phyloP scores from a whole-genome alignment of 1,140 invertebrate genomes.

The Cydia pomonella region DNA sequence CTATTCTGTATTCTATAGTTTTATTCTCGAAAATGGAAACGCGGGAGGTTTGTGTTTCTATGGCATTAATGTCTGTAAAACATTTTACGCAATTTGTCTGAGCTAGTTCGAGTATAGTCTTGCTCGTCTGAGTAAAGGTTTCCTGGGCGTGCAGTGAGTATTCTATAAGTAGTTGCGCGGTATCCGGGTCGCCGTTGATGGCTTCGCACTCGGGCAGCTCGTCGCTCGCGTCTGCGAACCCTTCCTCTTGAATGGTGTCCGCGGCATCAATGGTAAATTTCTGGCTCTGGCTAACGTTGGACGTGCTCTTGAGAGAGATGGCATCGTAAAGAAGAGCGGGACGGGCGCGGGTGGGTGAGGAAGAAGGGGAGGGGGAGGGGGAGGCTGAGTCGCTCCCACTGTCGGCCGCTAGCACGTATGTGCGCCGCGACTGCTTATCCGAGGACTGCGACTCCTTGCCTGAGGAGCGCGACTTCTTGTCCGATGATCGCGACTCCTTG shows the following conservation, averaged over 20 bases:
- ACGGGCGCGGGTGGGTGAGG: constrained; percentile 49
- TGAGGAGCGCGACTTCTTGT: not conserved
- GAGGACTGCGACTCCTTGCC: not conserved
- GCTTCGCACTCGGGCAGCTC: not conserved
- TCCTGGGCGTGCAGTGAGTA: constrained; percentile 55
- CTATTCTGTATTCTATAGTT: constrained; percentile 56
- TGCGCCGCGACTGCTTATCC: constrained; percentile 35
- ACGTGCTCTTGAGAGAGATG: constrained; percentile 44
- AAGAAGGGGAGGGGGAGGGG: constrained; percentile 41
- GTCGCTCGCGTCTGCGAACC: constrained; percentile 28
- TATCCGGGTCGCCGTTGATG: constrained; percentile 37
- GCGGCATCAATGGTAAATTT: not conserved
- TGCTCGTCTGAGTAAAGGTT: constrained; percentile 72
- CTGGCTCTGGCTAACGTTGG: not conserved
- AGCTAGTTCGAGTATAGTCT: constrained; percentile 70
- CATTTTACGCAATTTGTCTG: constrained; percentile 46
- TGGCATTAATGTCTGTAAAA: constrained; percentile 41
- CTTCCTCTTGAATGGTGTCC: not conserved
- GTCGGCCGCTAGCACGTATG: constrained; percentile 64
- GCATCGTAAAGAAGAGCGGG: constrained; percentile 38
- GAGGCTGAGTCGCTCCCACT: constrained; percentile 61
- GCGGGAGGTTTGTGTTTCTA: constrained; percentile 70
- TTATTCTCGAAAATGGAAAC: constrained; percentile 62
- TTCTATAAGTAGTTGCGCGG: constrained; percentile 38
- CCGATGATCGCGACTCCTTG: constrained; percentile 44